phyloP scores from a whole-genome alignment of 2,113 vertebrate species.

The Anolis sagrei region DNA sequence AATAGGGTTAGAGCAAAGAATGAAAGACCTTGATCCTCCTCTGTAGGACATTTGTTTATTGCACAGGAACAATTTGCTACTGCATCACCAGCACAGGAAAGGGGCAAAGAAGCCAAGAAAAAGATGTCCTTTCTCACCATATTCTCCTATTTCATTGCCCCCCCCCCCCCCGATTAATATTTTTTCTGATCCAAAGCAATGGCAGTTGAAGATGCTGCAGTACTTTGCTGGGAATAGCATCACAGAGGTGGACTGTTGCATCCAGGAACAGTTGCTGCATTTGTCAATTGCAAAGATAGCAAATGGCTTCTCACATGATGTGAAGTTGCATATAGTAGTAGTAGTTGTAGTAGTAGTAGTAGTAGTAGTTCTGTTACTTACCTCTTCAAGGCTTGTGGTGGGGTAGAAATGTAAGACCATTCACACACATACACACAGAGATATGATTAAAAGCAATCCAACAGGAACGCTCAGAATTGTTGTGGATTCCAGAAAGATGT shows the following conservation, averaged over 20 bases:
- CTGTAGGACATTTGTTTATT: slow-evolving; percentile 3
- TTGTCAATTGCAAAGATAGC: no score
- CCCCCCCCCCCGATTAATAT: background rate
- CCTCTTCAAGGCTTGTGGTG: no score
- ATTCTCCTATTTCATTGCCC: background rate
- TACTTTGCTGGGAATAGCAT: background rate
- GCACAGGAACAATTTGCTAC: background rate
- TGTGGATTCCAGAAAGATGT: no score
- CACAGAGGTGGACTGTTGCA: background rate
- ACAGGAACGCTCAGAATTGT: no score
- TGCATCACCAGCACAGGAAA: slow-evolving; percentile 10
- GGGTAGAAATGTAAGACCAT: no score
- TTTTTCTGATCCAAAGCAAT: background rate
- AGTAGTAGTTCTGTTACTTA: no score
- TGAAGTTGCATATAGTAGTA: no score
- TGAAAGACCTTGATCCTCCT: slow-evolving; percentile 16
- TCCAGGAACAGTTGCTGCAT: no score
- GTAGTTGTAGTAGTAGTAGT: no score
- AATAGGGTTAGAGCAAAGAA: background rate
- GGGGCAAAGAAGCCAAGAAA: slow-evolving; percentile 6
- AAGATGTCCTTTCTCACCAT: background rate
- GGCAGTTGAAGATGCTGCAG: background rate
- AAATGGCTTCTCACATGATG: no score
- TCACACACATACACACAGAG: no score
- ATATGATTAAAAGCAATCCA: no score